A percentile compares a stretch with the other conserved stretches of the same genome.
Evolutionary conservation across 2,113 vertebrate species (phyloP).

Genomic region (Scomber scombrus): DNA sequence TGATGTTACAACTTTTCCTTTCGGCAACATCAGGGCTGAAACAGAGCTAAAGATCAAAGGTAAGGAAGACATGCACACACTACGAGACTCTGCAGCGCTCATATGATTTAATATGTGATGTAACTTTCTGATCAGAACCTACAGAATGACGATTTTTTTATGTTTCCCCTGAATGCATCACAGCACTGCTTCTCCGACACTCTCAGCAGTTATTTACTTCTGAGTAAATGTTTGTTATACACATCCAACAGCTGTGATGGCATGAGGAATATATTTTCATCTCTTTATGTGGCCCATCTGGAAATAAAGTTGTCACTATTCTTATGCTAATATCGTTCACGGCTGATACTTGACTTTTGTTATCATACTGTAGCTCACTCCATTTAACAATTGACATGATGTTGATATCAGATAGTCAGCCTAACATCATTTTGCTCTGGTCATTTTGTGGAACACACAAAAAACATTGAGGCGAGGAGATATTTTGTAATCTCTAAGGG

Average conservation of each 20-base stretch:
- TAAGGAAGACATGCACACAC: slow-evolving; percentile 42
- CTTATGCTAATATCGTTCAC: no score
- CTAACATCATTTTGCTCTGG: no score
- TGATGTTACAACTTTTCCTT: slow-evolving; percentile 62
- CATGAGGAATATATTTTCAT: background rate
- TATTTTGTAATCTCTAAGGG: no score
- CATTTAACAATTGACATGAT: background rate
- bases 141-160: slow-evolving; percentile 1
- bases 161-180: slow-evolving; percentile 56
- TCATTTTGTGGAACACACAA: no score
- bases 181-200: background rate
- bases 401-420: no score
- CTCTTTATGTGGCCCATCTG: background rate
- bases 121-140: background rate
- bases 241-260: slow-evolving; percentile 4
- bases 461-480: no score
- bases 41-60: slow-evolving; percentile 74
- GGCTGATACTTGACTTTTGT: slow-evolving; percentile 64
- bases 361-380: slow-evolving; percentile 60
- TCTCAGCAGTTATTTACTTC: slow-evolving; percentile 18
- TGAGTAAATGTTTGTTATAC: slow-evolving; percentile 27
- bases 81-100: background rate
- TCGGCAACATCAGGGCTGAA: slow-evolving; percentile 11
- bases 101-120: slow-evolving; percentile 2
- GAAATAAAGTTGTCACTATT: background rate